Percentiles rank a stretch among this genome's conserved stretches.
phyloP scores from a whole-genome alignment of 2,888 invertebrate genomes.

The Eubasilissa splendida region DNA sequence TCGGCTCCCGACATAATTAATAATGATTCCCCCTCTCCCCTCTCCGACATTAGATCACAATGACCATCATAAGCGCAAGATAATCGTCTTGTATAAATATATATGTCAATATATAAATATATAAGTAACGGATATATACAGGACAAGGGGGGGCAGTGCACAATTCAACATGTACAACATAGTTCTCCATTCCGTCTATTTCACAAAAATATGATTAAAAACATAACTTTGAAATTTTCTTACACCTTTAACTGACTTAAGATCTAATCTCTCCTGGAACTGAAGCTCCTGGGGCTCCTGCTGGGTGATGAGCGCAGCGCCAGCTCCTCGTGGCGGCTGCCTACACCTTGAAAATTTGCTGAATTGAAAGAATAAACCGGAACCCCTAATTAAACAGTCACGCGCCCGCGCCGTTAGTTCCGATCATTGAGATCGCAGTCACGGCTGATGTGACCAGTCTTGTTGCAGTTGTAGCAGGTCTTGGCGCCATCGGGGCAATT shows the following conservation, averaged over 20 bases:
- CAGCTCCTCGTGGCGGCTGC: conserved; percentile 63
- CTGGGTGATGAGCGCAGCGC: conserved; percentile 61
- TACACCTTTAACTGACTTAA: conserved; percentile 62
- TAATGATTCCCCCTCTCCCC: conserved; percentile 64
- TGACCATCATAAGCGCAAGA: not conserved
- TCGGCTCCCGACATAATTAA: conserved; percentile 72
- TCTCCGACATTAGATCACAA: conserved; percentile 60
- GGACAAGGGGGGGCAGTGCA: conserved; percentile 57
- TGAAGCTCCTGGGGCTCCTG: conserved; percentile 17
- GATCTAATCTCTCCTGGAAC: conserved; percentile 61
- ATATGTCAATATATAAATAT: conserved; percentile 65
- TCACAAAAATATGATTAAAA: conserved; percentile 63
- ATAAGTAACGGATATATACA: conserved; percentile 57
- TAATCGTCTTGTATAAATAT: conserved; percentile 1
- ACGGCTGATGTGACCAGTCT: conserved; percentile 91
- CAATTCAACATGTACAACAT: conserved; percentile 58
- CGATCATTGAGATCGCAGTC: conserved; percentile 89
- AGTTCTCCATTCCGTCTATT: conserved; percentile 67
- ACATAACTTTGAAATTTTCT: conserved; percentile 67
- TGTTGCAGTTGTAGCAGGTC: conserved; percentile 94
- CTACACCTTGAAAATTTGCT: conserved; percentile 34
- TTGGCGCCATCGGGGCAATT: conserved; percentile 87
- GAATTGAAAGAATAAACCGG: conserved; percentile 52
- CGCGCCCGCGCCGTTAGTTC: conserved; percentile 66
- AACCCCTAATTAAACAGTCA: conserved; percentile 49